These are phyloP conservation scores for Siniperca obscura DNA, from an alignment of 2,797 vertebrate species.

Conservation along the genomic window DNA sequence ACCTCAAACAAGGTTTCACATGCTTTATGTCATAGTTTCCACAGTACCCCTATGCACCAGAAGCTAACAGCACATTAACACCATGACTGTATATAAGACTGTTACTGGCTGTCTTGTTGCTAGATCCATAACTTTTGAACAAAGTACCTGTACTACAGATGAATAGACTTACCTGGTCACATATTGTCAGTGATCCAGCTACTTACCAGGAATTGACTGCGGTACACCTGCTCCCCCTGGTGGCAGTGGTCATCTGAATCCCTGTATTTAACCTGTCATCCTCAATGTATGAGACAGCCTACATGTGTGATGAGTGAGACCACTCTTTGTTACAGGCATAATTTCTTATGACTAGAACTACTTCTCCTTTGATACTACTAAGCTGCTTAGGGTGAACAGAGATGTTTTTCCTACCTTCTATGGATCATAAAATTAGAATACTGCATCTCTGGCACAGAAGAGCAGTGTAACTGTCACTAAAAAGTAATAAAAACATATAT, in stretches of 20 bases:
- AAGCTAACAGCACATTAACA: not conserved
- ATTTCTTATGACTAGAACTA: not conserved
- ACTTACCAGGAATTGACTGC: slow-evolving; percentile 22
- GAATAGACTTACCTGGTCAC: not conserved
- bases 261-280: slow-evolving; percentile 1
- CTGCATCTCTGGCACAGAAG: not conserved
- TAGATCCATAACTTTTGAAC: not conserved
- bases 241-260: slow-evolving; percentile 55
- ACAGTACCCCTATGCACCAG: not conserved
- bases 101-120: not conserved
- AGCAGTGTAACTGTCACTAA: not conserved
- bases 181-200: not conserved
- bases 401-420: not conserved
- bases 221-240: slow-evolving; percentile 78
- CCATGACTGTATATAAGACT: not conserved
- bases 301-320: not conserved
- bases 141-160: slow-evolving; percentile 1
- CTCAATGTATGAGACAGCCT: not conserved
- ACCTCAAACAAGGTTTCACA: not conserved
- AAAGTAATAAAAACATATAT: not conserved
- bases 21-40: not conserved
- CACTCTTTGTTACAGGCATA: not conserved
- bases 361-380: not conserved
- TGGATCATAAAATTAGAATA: not conserved
- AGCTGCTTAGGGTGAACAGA: not conserved